Conservation (phyloP, 2,888 invertebrate genomes). For the Agriopis leucophaearia region DNA sequence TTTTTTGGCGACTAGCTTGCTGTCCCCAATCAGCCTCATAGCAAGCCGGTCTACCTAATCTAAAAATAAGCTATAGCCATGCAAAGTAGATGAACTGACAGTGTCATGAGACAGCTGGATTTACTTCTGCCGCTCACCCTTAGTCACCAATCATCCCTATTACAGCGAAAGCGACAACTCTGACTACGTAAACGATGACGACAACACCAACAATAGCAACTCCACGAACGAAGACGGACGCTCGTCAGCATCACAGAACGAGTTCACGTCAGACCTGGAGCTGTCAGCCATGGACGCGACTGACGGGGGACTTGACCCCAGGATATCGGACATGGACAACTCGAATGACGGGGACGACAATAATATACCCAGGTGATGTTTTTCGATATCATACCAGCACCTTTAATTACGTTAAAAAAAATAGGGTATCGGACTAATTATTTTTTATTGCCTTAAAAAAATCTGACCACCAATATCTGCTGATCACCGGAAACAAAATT, state of each 20-base stretch:
- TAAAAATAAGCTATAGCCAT: too few species aligned
- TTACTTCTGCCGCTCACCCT: too few species aligned
- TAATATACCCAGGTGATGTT: conserved; percentile 77
- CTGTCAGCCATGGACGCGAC: conserved; percentile 88
- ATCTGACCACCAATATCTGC: too few species aligned
- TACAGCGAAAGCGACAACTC: conserved; percentile 80
- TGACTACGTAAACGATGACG: conserved; percentile 80
- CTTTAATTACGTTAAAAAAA: not conserved
- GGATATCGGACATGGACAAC: conserved; percentile 86
- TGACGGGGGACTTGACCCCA: conserved; percentile 83
- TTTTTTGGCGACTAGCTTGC: too few species aligned
- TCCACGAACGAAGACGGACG: conserved; percentile 78
- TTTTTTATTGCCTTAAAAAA: too few species aligned
- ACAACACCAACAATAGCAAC: conserved; percentile 79
- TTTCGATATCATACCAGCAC: not conserved
- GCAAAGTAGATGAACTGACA: too few species aligned
- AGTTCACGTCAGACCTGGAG: conserved; percentile 88
- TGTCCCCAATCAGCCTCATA: too few species aligned
- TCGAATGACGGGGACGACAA: conserved; percentile 71
- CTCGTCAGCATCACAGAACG: conserved; percentile 82
- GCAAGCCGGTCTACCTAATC: too few species aligned
- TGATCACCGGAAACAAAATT: too few species aligned
- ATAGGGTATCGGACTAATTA: too few species aligned
- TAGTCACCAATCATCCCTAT: not conserved
- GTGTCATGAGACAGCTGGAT: too few species aligned